A percentile compares a stretch with the other conserved stretches of the same genome.
phyloP scores from a whole-genome alignment of 2,888 invertebrate genomes.

The Caenorhabditis doughertyi region DNA sequence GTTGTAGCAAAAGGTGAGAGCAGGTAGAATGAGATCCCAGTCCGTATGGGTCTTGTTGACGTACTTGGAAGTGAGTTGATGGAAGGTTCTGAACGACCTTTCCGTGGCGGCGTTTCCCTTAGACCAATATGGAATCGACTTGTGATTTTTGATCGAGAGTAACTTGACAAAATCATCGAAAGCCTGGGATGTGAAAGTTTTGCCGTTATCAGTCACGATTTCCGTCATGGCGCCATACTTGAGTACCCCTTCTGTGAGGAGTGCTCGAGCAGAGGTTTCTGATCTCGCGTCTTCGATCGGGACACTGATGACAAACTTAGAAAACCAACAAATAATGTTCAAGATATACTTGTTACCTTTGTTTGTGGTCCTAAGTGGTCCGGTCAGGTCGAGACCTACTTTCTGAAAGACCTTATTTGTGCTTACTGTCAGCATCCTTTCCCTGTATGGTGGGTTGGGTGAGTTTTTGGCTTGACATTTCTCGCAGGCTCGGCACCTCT shows the following conservation, averaged over 20 bases:
- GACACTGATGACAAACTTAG: slow-evolving; percentile 1
- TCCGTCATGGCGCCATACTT: background rate
- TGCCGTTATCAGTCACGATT: background rate
- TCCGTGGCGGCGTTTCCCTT: slow-evolving; percentile 76
- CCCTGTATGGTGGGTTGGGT: background rate
- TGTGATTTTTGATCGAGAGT: slow-evolving; percentile 40
- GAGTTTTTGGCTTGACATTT: background rate
- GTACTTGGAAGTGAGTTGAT: slow-evolving; percentile 54
- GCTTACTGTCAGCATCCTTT: background rate
- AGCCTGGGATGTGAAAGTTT: background rate
- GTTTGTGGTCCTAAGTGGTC: background rate
- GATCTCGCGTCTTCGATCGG: background rate
- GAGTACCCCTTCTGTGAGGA: background rate
- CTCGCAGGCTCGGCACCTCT: background rate
- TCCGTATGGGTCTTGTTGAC: slow-evolving; percentile 32
- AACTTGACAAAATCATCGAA: background rate
- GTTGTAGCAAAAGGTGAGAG: slow-evolving; percentile 60
- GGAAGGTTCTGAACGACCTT: slow-evolving; percentile 63
- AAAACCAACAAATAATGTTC: slow-evolving; percentile 8
- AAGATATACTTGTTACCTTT: background rate
- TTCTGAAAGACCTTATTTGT: background rate
- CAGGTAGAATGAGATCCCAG: slow-evolving; percentile 55
- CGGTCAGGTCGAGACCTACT: background rate
- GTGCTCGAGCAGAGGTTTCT: background rate
- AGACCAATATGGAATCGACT: slow-evolving; percentile 64